These are phyloP conservation scores for Clarias platycephalus DNA, from an alignment of 2,797 vertebrate species.

Conservation along the genomic window DNA sequence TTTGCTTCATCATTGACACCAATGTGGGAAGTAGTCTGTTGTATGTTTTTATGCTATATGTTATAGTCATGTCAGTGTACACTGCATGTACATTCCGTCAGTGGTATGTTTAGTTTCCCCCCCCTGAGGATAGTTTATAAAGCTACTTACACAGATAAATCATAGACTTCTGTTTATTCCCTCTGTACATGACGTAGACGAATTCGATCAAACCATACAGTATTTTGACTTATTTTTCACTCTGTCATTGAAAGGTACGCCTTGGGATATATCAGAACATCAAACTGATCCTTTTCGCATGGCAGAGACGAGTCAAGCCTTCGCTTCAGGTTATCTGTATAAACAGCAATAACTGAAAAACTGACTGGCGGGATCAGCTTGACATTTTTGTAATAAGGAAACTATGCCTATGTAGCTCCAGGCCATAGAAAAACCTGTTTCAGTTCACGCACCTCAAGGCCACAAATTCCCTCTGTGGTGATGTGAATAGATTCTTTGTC, in stretches of 20 bases:
- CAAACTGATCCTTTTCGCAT: conserved; percentile 8
- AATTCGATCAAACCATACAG: background rate
- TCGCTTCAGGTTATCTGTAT: conserved; percentile 21
- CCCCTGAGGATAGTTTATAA: background rate
- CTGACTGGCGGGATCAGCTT: conserved; percentile 52
- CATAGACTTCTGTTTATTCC: background rate
- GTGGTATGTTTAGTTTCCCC: background rate
- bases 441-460: conserved; percentile 22
- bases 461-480: background rate
- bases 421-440: conserved; percentile 25
- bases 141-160: background rate
- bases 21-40: background rate
- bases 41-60: background rate
- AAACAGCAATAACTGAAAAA: conserved; percentile 41
- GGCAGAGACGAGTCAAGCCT: conserved; percentile 2
- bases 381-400: conserved; percentile 66
- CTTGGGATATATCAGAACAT: conserved; percentile 5
- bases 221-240: background rate
- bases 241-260: background rate
- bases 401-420: conserved; percentile 59
- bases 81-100: background rate
- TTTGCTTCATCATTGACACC: background rate
- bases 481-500: conserved; percentile 8
- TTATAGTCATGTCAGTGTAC: background rate
- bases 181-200: background rate